Percentiles rank a stretch among this genome's conserved stretches.
phyloP scores from a whole-genome alignment of 2,113 vertebrate genomes.

The Lathamus discolor region DNA sequence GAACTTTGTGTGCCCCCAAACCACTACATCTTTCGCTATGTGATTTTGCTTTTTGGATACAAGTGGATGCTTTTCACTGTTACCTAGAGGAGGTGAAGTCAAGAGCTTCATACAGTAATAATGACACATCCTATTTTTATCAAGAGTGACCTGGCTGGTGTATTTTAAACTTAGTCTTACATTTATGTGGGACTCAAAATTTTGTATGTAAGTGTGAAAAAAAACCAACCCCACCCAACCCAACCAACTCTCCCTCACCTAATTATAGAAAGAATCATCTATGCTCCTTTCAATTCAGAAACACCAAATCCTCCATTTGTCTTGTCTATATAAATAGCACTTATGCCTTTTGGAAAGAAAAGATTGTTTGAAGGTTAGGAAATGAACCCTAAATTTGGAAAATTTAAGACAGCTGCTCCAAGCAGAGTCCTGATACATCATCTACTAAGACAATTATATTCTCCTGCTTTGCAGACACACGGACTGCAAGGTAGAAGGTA shows the following conservation, averaged over 20 bases:
- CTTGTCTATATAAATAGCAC: background rate
- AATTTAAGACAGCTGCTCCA: background rate
- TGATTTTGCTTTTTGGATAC: background rate
- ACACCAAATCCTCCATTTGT: background rate
- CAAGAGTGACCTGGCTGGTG: background rate
- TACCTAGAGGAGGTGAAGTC: background rate
- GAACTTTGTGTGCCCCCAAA: background rate
- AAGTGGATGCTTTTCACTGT: background rate
- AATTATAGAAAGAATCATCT: background rate
- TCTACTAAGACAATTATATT: background rate
- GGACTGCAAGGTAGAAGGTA: background rate
- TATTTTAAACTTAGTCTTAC: background rate
- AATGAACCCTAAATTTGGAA: background rate
- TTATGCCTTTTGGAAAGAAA: background rate
- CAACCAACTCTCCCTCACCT: background rate
- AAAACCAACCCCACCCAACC: background rate
- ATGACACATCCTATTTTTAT: background rate
- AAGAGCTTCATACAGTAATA: background rate
- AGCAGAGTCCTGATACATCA: background rate
- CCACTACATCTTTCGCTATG: background rate
- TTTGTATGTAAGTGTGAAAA: background rate
- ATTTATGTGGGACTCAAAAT: background rate
- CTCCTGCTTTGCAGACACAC: background rate
- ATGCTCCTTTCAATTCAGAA: background rate
- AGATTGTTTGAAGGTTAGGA: background rate